A percentile compares a stretch with the other conserved stretches of the same genome.
phyloP scores from a whole-genome alignment of 2,113 vertebrate species.

The Chamaea fasciata region DNA sequence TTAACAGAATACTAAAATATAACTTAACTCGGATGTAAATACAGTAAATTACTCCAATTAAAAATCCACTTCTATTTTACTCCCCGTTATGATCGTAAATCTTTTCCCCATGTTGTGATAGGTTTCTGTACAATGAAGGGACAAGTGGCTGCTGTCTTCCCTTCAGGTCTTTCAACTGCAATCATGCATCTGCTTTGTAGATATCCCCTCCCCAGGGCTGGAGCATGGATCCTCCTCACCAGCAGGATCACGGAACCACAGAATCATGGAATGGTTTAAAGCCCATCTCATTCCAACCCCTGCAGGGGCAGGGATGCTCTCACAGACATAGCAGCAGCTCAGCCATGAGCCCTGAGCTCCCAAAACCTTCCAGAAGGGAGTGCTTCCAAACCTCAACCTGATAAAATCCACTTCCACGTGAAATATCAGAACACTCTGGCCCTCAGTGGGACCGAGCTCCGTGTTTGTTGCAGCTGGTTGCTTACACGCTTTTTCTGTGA shows the following conservation, averaged over 20 bases:
- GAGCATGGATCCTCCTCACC: not conserved
- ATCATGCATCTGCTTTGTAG: too few species aligned
- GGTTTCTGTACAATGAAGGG: too few species aligned
- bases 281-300: not conserved
- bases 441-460: accelerated
- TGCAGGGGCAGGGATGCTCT: not conserved
- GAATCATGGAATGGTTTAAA: not conserved
- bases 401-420: not conserved
- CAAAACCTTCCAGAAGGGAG: not conserved
- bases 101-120: too few species aligned
- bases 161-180: too few species aligned
- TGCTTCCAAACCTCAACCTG: not conserved
- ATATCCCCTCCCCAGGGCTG: accelerated
- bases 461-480: not conserved
- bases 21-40: too few species aligned
- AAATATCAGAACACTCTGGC: not conserved
- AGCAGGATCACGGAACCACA: not conserved
- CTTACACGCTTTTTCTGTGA: not conserved
- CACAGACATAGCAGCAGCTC: not conserved
- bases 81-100: too few species aligned
- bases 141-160: too few species aligned
- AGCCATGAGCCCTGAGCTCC: accelerated
- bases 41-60: too few species aligned
- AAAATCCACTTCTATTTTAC: too few species aligned
- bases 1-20: too few species aligned